Conservation (phyloP, 2,797 vertebrate genomes). For the Agapornis canus region DNA sequence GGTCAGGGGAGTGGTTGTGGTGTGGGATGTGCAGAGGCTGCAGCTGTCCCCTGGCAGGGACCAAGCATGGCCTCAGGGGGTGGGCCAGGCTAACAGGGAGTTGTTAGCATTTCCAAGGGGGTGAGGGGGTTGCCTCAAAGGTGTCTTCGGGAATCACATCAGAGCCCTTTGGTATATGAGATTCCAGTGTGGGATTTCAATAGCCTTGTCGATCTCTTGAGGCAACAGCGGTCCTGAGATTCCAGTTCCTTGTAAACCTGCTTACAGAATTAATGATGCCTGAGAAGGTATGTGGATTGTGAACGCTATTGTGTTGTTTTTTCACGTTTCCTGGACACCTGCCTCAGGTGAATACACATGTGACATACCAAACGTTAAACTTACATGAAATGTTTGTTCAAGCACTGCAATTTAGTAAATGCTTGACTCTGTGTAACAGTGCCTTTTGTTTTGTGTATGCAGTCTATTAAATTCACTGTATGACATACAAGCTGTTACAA, state of each 20-base stretch:
- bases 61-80: not conserved
- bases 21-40: fast-evolving
- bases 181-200: not conserved
- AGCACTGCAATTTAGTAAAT: not conserved
- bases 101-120: not conserved
- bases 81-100: not conserved
- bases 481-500: not conserved
- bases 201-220: not conserved
- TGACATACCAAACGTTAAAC: not conserved
- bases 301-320: not conserved
- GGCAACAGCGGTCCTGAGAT: not conserved
- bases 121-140: no score
- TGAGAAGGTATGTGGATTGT: not conserved
- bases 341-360: not conserved
- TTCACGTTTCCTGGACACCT: not conserved
- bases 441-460: not conserved
- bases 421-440: not conserved
- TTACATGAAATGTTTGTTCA: not conserved
- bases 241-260: not conserved
- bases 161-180: not conserved
- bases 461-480: not conserved
- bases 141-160: not conserved
- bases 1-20: not conserved
- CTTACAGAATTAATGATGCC: not conserved
- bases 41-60: not conserved